Percentiles rank a stretch among this genome's conserved stretches.
Conservation (phyloP, 2,888 invertebrate genomes). For the Odontocerum albicorne region DNA sequence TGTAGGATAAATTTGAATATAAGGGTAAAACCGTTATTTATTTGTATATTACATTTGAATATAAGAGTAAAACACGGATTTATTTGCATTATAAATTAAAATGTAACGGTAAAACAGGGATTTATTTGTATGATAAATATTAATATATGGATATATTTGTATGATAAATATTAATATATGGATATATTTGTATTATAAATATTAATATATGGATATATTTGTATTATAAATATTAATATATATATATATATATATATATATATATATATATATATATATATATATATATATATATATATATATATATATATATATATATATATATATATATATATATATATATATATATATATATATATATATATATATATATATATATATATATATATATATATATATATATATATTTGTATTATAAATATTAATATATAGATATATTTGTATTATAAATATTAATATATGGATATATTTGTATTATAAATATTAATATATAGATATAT, state of each 20-base stretch:
- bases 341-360: not conserved
- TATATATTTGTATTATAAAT: slow-evolving; percentile 22
- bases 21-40: no score
- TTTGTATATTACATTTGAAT: no score
- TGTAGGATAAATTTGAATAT: no score
- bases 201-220: not conserved
- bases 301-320: not conserved
- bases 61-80: no score
- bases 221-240: not conserved
- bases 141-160: no score
- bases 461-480: slow-evolving; percentile 15
- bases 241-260: not conserved
- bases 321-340: slow-evolving; percentile 8
- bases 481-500: slow-evolving; percentile 14
- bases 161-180: no score
- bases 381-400: slow-evolving; percentile 21
- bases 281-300: not conserved
- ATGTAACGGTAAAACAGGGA: no score
- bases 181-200: not conserved
- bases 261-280: not conserved
- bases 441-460: slow-evolving; percentile 25
- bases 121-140: no score
- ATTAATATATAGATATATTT: slow-evolving; percentile 21
- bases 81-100: no score
- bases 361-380: slow-evolving; percentile 9